Base-by-base conservation (phyloP, 2,888 invertebrate species). In the Drosophila multiciliata region DNA sequence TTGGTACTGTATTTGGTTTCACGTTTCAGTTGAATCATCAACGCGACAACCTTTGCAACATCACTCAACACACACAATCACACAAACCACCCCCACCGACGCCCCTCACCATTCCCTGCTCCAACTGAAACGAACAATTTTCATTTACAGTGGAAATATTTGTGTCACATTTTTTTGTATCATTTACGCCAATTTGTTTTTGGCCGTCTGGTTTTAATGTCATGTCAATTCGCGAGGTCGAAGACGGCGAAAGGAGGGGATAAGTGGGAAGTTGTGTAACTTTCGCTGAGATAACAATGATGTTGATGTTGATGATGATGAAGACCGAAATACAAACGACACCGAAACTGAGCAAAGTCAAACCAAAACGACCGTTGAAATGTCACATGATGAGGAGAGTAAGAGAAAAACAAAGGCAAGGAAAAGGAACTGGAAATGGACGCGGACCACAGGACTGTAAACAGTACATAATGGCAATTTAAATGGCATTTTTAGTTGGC, bases 401-500 rank as follows among this genome's bases (percentile, higher is more conserved):
- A 50, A 50, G 65, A 68, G 11, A 8, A 23, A 23, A 45, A 15
- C 45, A 74, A 11, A 20, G 12, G 8, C 26, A 38, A 38, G 55
- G 36, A 55, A 11, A 23, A 26, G 42, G 12, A 42, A 5, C 9
- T 20, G 54, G 71, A 75, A 5, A n/a, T 20, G 54, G 71, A 78
- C 66, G 26, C 38, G 66, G 64, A 64, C 71, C 66, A 69, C 59
- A 72, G 72, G 77, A 84, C 74, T 88, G 78, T 88, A 82, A 87
- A 87, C 84, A 86, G 84, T 66, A 78, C 73, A 83, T 86, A 87
- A 87, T 78, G 80, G 83, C 89, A 87, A 82, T 87, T 87, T 81
- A 84, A 89, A 89, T 87, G 84, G 75, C 83, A 89, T 87, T 87
- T 87, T 87, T 86, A 86, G 86, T 86, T 86, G 78, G 62, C 83